A percentile compares a stretch with the other conserved stretches of the same genome.
These are phyloP conservation scores for Aldrovandia affinis DNA, from an alignment of 2,797 vertebrate genomes.

Conservation along the genomic window DNA sequence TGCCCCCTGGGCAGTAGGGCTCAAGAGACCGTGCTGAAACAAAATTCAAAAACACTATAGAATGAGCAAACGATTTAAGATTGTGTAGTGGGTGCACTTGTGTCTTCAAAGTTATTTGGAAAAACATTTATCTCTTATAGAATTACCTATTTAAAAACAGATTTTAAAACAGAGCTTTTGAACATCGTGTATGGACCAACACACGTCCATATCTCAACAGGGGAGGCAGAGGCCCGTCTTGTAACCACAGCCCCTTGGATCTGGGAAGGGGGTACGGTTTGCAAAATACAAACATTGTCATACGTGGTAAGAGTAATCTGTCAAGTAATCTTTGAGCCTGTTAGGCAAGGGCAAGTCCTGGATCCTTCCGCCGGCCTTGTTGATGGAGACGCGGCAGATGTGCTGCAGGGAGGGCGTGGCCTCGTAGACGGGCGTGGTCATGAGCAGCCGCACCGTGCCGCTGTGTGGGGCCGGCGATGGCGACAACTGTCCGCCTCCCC, in stretches of 20 bases:
- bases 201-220: slow-evolving; percentile 60
- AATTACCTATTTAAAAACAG: slow-evolving; percentile 50
- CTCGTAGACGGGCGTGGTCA: slow-evolving; percentile 86
- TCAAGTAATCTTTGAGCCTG: slow-evolving; percentile 90
- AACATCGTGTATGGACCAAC: slow-evolving; percentile 40
- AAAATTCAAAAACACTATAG: neutral
- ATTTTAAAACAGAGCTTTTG: slow-evolving; percentile 10
- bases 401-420: slow-evolving; percentile 85
- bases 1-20: no score
- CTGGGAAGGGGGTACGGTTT: slow-evolving; percentile 61
- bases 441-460: slow-evolving; percentile 89
- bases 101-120: slow-evolving; percentile 32
- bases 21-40: no score
- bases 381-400: slow-evolving; percentile 87
- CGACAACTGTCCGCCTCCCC: slow-evolving; percentile 38
- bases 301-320: slow-evolving; percentile 88
- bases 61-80: slow-evolving; percentile 4
- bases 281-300: slow-evolving; percentile 59
- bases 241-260: slow-evolving; percentile 76
- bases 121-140: slow-evolving; percentile 30
- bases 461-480: slow-evolving; percentile 74
- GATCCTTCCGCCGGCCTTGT: slow-evolving; percentile 79
- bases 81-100: slow-evolving; percentile 29
- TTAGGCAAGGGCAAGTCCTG: slow-evolving; percentile 88
- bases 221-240: slow-evolving; percentile 78